A percentile compares a stretch with the other conserved stretches of the same genome.
Evolutionary conservation across 2,797 vertebrate genomes (phyloP).

Genomic region (Sebastes alutus): DNA sequence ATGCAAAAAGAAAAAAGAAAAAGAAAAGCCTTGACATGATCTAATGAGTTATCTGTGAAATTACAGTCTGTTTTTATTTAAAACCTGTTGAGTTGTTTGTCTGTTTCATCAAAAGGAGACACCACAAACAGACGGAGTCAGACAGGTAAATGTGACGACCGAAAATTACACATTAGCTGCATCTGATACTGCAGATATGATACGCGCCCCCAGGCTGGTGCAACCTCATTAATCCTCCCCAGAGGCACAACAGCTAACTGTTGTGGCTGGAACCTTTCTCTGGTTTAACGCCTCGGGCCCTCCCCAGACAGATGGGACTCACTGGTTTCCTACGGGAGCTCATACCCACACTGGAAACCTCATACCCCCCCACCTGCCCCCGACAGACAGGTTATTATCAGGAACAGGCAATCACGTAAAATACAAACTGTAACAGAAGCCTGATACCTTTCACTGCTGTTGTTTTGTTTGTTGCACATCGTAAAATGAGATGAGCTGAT

Average conservation of each 20-base stretch:
- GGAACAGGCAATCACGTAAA: background rate
- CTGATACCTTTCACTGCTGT: constrained; percentile 60
- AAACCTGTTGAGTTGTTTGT: background rate
- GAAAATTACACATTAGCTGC: background rate
- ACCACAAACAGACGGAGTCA: background rate
- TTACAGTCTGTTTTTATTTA: background rate
- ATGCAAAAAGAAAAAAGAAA: background rate
- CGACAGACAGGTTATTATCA: no score
- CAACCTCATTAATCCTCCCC: constrained; percentile 51
- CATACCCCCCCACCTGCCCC: no score
- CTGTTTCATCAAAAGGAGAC: background rate
- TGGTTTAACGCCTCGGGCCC: constrained; percentile 44
- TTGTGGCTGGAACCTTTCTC: constrained; percentile 45
- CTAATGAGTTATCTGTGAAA: background rate
- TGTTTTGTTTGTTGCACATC: constrained; percentile 55
- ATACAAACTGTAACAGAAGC: constrained; percentile 58
- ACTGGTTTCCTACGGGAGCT: constrained; percentile 45
- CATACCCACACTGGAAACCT: constrained; percentile 42
- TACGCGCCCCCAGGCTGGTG: background rate
- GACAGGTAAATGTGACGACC: background rate
- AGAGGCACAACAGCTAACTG: constrained; percentile 47
- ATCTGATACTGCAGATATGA: constrained; percentile 42
- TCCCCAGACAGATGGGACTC: constrained; percentile 54
- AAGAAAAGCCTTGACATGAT: background rate
- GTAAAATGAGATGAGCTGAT: constrained; percentile 66